These are phyloP conservation scores for Sphenodon punctatus DNA, from an alignment of 2,797 vertebrate species.

Conservation along the genomic window DNA sequence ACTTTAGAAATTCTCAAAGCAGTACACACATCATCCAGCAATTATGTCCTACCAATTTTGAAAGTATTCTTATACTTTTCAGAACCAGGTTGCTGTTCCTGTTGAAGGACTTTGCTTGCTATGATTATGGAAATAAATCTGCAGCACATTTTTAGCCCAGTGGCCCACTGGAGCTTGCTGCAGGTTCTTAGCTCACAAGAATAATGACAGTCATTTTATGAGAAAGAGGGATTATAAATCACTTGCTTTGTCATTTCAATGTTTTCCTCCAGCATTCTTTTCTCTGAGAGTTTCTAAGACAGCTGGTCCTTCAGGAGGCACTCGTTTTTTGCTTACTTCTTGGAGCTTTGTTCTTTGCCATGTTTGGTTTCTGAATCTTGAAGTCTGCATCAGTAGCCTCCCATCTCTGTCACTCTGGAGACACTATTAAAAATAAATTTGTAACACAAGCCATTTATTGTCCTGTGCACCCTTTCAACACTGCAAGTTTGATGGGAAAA, in stretches of 20 bases:
- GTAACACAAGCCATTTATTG: constrained; percentile 20
- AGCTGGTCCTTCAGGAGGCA: constrained; percentile 41
- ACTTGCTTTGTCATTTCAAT: constrained; percentile 53
- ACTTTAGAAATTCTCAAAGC: constrained; percentile 57
- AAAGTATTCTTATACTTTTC: constrained; percentile 55
- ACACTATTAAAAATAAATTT: neutral
- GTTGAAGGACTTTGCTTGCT: constrained; percentile 60
- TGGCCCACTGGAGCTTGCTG: constrained; percentile 38
- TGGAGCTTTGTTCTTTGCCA: constrained; percentile 38
- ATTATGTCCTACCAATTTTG: constrained; percentile 59
- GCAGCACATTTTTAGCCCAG: constrained; percentile 62
- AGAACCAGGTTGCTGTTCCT: constrained; percentile 56
- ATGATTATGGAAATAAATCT: constrained; percentile 71
- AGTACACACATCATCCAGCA: constrained; percentile 53
- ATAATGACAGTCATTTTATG: constrained; percentile 63
- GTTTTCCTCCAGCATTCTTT: constrained; percentile 50
- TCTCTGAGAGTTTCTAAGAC: constrained; percentile 27
- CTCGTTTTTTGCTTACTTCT: constrained; percentile 5
- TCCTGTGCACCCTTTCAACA: neutral
- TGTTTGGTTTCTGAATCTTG: constrained; percentile 49
- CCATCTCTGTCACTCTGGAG: constrained; percentile 3
- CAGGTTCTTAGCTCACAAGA: constrained; percentile 59
- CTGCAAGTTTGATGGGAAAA: neutral
- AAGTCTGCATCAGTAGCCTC: constrained; percentile 38
- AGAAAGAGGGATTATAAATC: constrained; percentile 65